Base-by-base conservation (phyloP, 1,140 invertebrate species). In the Meteorus sp. region DNA sequence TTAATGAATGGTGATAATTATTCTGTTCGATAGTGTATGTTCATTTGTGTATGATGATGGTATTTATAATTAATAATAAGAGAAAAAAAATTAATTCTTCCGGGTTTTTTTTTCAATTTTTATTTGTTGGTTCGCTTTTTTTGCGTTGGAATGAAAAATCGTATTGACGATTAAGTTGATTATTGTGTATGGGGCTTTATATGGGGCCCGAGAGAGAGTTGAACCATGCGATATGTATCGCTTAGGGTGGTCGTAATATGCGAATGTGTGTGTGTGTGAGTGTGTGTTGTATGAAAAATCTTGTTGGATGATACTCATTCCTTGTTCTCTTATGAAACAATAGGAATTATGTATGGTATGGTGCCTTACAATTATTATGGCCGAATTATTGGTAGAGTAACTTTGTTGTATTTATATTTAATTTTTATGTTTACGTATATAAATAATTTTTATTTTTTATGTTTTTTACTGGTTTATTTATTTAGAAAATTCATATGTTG, bases 231-330 rank as follows among this genome's bases (percentile, higher is more conserved):
- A 13, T 39, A 9, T 11, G 6, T n/a, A 39, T 39, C 17, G 17
- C 17, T 39, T 50, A 60, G 68, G 68, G 67, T 71, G 71, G 70
- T 72, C 67, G 67, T 68, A 66, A 68, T 73, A 65, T 63, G 65
- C 63, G 64, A 73, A 66, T 65, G 60, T 67, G n/a, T n/a, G n/a
- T 67, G 62, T 63, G 55, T 13, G 11, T 56, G 43, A 6, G n/a
- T 48, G 22, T 43, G 39, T 41, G 45, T 37, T 19, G 22, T 45
- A 22, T 55, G 37, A 41, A 54, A 62, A 62, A 62, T 50, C 44
- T 15, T 13, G 25, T 37, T n/a, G 37, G 37, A 43, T 52, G 47
- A 23, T 44, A 37, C 27, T 20, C 27, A 11, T 27, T 51, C 56
- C 35, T 23, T 43, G 39, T 31, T 33, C 6, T 15, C 1, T 3